A percentile compares a stretch with the other conserved stretches of the same genome.
These are phyloP conservation scores for Lepus oiostolus DNA, from an alignment of 2,797 vertebrate species.

Conservation along the genomic window DNA sequence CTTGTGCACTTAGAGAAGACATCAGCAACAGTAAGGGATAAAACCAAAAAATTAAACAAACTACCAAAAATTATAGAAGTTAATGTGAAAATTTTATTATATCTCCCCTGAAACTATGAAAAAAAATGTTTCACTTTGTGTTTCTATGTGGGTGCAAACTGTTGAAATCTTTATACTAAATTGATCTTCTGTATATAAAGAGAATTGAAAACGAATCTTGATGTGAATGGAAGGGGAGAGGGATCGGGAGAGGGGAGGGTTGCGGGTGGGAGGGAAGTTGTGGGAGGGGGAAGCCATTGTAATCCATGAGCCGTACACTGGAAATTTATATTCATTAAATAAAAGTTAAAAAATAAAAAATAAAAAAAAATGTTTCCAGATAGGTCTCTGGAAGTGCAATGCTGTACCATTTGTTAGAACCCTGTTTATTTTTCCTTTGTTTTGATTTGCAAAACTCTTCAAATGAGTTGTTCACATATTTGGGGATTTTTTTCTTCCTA, in stretches of 20 bases:
- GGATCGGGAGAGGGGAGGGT: too few relatives aligned
- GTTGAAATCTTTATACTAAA: too few relatives aligned
- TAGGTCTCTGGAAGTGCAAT: conserved; percentile 81
- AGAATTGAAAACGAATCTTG: too few relatives aligned
- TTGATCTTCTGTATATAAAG: too few relatives aligned
- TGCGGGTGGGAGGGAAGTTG: too few relatives aligned
- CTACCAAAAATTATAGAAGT: conserved; percentile 79
- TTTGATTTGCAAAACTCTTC: conserved; percentile 67
- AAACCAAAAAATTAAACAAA: conserved; percentile 82
- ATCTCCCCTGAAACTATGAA: conserved; percentile 82
- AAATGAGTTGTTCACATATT: conserved; percentile 81
- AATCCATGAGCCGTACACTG: too few relatives aligned
- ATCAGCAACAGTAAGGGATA: conserved; percentile 57
- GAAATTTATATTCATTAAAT: too few relatives aligned
- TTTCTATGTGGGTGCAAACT: too few relatives aligned
- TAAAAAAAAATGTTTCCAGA: conserved; percentile 76
- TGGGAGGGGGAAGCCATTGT: too few relatives aligned
- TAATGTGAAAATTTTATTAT: conserved; percentile 83
- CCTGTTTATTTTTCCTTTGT: not conserved
- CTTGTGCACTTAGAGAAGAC: conserved; percentile 49
- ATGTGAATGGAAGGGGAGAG: too few relatives aligned
- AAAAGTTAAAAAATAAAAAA: too few relatives aligned
- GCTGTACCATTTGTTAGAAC: conserved; percentile 77
- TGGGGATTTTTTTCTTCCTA: conserved; percentile 75
- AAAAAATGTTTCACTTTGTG: conserved; percentile 3